These are phyloP conservation scores for Monomorium pharaonis DNA, from an alignment of 1,140 invertebrate species.

Conservation along the genomic window DNA sequence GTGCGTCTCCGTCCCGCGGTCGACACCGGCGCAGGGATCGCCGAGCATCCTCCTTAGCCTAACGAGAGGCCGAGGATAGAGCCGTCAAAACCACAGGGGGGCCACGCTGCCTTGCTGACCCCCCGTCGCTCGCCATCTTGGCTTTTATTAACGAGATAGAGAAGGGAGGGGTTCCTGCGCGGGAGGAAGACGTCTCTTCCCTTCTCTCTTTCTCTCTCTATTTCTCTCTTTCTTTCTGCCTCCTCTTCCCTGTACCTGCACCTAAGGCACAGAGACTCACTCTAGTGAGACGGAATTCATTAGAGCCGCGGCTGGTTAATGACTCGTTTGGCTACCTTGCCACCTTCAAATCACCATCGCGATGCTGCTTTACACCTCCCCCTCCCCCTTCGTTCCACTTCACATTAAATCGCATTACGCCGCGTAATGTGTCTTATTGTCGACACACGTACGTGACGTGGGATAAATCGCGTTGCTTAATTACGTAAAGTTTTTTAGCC, in stretches of 20 bases:
- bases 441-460: background rate
- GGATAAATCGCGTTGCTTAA: conserved; percentile 18
- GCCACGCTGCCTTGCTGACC: conserved; percentile 79
- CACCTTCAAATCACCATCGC: conserved; percentile 55
- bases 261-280: conserved; percentile 65
- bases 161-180: conserved; percentile 69
- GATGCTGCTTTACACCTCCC: background rate
- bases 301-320: conserved; percentile 79
- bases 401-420: conserved; percentile 47
- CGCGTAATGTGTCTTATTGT: conserved; percentile 49
- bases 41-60: conserved; percentile 65
- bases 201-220: conserved; percentile 20
- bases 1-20: conserved; percentile 49
- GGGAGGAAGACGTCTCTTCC: conserved; percentile 19
- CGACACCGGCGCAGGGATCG: conserved; percentile 41
- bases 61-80: conserved; percentile 82
- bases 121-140: conserved; percentile 84
- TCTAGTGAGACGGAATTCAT: conserved; percentile 80
- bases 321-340: conserved; percentile 77
- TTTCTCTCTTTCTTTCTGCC: conserved; percentile 40
- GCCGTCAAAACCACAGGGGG: conserved; percentile 85
- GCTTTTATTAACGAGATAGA: conserved; percentile 85
- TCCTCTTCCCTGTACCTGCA: conserved; percentile 26
- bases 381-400: conserved; percentile 45
- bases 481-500: background rate